Percentiles rank a stretch among this genome's conserved stretches.
phyloP scores from a whole-genome alignment of 23 tunicate genomes.

The Oikopleura albicans region DNA sequence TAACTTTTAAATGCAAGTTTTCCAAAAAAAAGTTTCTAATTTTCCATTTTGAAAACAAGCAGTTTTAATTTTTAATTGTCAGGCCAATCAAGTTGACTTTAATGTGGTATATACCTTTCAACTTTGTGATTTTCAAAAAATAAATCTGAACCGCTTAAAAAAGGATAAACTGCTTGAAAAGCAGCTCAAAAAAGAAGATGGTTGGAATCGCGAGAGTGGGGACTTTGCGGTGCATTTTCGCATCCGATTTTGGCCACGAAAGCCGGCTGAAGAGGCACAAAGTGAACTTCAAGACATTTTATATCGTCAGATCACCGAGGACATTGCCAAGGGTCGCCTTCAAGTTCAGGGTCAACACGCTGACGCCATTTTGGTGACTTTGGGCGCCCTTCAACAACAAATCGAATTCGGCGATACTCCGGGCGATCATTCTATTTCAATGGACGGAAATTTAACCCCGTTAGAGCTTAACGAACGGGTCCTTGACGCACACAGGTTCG shows the following conservation, averaged over 20 bases:
- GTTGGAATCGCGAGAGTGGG: not conserved
- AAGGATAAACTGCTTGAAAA: not conserved
- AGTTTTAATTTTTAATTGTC: no score
- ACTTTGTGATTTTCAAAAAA: no score
- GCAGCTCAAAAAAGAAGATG: not conserved
- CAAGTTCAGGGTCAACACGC: not conserved
- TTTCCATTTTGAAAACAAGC: no score
- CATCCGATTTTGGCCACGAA: conserved; percentile 6
- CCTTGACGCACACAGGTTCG: not conserved
- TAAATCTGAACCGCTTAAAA: no score
- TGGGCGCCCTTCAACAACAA: conserved; percentile 4
- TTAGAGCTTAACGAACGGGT: not conserved
- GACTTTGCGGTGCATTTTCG: not conserved
- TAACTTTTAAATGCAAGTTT: no score
- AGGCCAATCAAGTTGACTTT: no score
- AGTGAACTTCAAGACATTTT: not conserved
- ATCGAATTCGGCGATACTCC: conserved; percentile 1
- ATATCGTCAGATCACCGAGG: not conserved
- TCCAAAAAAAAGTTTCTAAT: no score
- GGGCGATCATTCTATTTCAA: not conserved
- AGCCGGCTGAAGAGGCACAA: not conserved
- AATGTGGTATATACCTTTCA: no score
- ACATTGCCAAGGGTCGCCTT: not conserved
- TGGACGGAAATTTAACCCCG: no score
- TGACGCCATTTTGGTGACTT: not conserved